Conservation (phyloP, 2,888 invertebrate genomes). For the Agrilus mali region DNA sequence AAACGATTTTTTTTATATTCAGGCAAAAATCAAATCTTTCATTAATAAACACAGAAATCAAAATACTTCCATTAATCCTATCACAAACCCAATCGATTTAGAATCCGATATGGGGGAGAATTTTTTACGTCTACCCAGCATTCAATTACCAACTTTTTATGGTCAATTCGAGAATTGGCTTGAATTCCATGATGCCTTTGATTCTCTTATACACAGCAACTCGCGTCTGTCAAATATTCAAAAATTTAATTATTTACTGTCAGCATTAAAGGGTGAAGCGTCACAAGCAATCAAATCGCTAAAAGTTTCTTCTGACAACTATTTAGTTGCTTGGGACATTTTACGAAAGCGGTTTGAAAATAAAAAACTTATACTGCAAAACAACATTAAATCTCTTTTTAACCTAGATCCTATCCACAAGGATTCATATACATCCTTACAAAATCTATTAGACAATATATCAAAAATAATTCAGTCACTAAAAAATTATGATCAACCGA, state of each 20-base stretch:
- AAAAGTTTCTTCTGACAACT: not conserved
- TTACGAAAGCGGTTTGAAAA: not conserved
- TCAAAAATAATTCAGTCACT: no score
- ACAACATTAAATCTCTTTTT: conserved; percentile 1
- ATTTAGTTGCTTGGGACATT: not conserved
- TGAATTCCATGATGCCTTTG: conserved; percentile 1
- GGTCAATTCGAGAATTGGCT: conserved; percentile 1
- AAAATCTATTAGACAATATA: no score
- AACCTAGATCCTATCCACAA: not conserved
- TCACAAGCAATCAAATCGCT: not conserved
- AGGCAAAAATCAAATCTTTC: no score
- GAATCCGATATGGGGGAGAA: no score
- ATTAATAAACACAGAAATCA: no score
- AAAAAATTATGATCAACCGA: not conserved
- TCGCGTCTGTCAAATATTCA: not conserved
- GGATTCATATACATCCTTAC: not conserved
- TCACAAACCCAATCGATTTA: no score
- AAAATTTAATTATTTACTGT: not conserved
- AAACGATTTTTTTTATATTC: no score
- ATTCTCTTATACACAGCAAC: not conserved
- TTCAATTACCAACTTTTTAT: not conserved
- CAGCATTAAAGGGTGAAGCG: conserved; percentile 1
- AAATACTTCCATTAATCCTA: no score
- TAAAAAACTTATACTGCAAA: not conserved
- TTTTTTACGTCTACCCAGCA: not conserved